phyloP scores from a whole-genome alignment of 1,140 invertebrate species.

The Venturia canescens region DNA sequence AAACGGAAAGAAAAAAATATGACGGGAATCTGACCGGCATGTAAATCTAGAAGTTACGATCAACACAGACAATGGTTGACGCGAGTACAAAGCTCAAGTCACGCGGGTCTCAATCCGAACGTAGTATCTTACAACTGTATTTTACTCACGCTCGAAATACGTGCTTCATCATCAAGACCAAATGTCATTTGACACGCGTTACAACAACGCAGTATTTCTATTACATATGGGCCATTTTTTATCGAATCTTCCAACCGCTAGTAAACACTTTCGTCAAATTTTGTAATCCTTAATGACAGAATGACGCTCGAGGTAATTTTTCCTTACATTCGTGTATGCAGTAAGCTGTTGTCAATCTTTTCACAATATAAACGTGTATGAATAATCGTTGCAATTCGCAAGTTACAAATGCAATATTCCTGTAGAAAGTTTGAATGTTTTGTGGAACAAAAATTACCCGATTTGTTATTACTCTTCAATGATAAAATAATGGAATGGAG shows the following conservation, averaged over 20 bases:
- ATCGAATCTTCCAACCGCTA: background rate
- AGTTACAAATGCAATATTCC: too few species aligned
- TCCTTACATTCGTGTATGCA: background rate
- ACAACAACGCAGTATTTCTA: slow-evolving; percentile 16
- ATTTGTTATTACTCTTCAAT: too few species aligned
- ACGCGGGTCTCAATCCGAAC: background rate
- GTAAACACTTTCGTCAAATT: too few species aligned
- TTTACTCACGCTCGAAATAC: slow-evolving; percentile 26
- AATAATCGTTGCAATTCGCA: background rate
- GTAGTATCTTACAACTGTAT: slow-evolving; percentile 20
- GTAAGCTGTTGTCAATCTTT: too few species aligned
- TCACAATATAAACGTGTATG: too few species aligned
- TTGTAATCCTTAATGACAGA: too few species aligned
- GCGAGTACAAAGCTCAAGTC: slow-evolving; percentile 38
- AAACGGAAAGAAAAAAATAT: slow-evolving; percentile 2
- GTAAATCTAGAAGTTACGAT: slow-evolving; percentile 21
- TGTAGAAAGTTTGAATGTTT: background rate
- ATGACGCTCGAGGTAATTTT: slow-evolving; percentile 13
- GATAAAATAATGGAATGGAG: too few species aligned
- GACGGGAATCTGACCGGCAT: background rate
- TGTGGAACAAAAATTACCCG: background rate
- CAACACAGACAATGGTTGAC: slow-evolving; percentile 34
- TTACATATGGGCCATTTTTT: slow-evolving; percentile 14
- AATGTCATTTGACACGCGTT: background rate
- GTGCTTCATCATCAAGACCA: background rate